Evolutionary conservation across 1,140 invertebrate species (phyloP).

Genomic region (Sitodiplosis mosellana): DNA sequence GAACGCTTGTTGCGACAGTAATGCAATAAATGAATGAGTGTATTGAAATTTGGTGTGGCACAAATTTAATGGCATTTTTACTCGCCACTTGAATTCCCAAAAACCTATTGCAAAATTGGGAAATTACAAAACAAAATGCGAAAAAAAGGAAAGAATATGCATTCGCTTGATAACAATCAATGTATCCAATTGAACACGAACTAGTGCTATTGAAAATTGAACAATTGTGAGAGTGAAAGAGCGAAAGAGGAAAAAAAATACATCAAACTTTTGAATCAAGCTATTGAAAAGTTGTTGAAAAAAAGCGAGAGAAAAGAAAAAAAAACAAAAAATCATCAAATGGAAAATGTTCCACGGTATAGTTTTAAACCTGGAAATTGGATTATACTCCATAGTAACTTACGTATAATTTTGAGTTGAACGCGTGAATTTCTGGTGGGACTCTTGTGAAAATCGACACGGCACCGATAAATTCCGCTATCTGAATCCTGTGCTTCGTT

Average conservation of each 20-base stretch:
- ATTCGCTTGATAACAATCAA: too few species aligned
- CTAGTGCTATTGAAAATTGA: too few species aligned
- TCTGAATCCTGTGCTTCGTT: constrained; percentile 45
- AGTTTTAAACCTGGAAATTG: neutral
- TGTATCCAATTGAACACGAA: too few species aligned
- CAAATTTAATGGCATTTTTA: too few species aligned
- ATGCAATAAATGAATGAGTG: too few species aligned
- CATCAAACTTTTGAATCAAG: neutral
- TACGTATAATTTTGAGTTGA: constrained; percentile 76
- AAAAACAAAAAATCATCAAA: neutral
- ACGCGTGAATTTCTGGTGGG: constrained; percentile 73
- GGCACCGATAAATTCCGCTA: constrained; percentile 65
- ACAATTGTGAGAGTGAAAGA: neutral
- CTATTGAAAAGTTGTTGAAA: neutral
- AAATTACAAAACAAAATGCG: too few species aligned
- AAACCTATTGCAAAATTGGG: too few species aligned
- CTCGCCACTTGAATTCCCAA: too few species aligned
- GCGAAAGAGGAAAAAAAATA: neutral
- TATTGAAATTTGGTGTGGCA: too few species aligned
- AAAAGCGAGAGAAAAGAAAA: neutral
- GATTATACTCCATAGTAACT: constrained; percentile 38
- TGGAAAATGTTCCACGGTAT: neutral
- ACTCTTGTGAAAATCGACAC: constrained; percentile 76
- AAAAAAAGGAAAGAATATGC: too few species aligned
- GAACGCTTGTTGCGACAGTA: too few species aligned